Evolutionary conservation across 2,888 invertebrate genomes (phyloP), one percentile per base, ranked within the genome.

Genomic region (Caenorhabditis sp.): DNA sequence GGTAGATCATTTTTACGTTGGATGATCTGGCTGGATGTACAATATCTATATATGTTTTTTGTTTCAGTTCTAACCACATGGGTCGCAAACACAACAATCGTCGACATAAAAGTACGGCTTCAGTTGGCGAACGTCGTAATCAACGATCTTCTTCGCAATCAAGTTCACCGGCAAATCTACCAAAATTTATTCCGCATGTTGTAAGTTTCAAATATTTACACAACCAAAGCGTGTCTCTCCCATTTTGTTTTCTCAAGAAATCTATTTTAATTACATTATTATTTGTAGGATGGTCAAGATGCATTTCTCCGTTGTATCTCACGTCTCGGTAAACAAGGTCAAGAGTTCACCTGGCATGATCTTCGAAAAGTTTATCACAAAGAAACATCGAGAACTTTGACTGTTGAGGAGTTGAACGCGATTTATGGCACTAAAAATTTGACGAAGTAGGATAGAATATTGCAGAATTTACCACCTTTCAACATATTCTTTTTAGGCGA

Each of bases 301-400:
- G 54, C 74, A 0, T 74, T 74, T 23, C 3, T 74, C 1, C 24
- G 21, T 0, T 65, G 60, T 8, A 62, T 66, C 24, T 31, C 55
- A 8, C 66, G 24, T 51, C 62, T 74, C 1, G 66, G 69, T 1
- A 66, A 61, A 31, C 27, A 60, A 1, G 60, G 64, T 14, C 57
- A 66, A 14, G 74, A 69, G 31, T 69, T 74, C 61, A 69, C 66
- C 0, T 74, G 74, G 74, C 74, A 74, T 23, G 74, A 74, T 55
- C n/a, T 74, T 6, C 49, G 74, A 63, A 74, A 74, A 17, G 60
- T 63, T n/a, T 74, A 74, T 63, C 66, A 66, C 26, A 69, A 63
- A 21, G 74, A 74, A 14, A 74, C 69, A 3, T 57, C 58, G n/a
- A 62, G 74, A 14, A 66, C 54, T 14, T 66, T 74, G 21, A 74